phyloP scores from a whole-genome alignment of 1,140 invertebrate species.

The Maniola jurtina region DNA sequence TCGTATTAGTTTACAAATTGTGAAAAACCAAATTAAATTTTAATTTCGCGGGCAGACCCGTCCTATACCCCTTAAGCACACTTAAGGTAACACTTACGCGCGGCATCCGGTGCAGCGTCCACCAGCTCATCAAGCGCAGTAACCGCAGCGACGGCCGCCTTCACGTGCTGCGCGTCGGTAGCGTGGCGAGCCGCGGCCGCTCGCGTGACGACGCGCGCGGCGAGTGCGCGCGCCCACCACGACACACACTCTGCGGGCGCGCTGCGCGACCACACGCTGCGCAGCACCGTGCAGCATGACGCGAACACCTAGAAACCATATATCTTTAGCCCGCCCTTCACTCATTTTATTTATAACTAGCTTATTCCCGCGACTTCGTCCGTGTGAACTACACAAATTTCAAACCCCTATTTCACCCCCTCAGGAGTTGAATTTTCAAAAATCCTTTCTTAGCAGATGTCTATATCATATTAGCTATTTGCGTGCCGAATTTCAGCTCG shows the following conservation, averaged over 20 bases:
- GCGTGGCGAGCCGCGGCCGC: slow-evolving; percentile 54
- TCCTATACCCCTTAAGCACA: not conserved
- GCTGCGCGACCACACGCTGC: slow-evolving; percentile 54
- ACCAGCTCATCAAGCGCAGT: slow-evolving; percentile 60
- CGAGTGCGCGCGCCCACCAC: slow-evolving; percentile 71
- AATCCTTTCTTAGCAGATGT: too few species aligned
- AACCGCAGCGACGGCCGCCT: slow-evolving; percentile 57
- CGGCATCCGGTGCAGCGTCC: slow-evolving; percentile 52
- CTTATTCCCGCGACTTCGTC: too few species aligned
- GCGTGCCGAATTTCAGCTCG: too few species aligned
- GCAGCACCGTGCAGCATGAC: slow-evolving; percentile 54
- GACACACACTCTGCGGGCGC: slow-evolving; percentile 39
- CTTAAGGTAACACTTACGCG: slow-evolving; percentile 41
- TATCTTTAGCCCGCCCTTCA: too few species aligned
- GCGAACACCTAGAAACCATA: slow-evolving; percentile 60
- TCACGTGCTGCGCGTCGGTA: slow-evolving; percentile 39
- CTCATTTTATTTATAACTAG: too few species aligned
- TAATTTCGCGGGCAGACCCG: too few species aligned
- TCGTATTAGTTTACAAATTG: too few species aligned
- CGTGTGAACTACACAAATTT: too few species aligned
- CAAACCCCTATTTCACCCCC: too few species aligned
- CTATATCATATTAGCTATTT: too few species aligned
- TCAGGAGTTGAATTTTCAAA: too few species aligned
- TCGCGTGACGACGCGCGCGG: slow-evolving; percentile 52
- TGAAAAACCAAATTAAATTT: too few species aligned